A percentile compares a stretch with the other conserved stretches of the same genome.
Conservation (phyloP, 2,888 invertebrate genomes). For the Biston betularia region DNA sequence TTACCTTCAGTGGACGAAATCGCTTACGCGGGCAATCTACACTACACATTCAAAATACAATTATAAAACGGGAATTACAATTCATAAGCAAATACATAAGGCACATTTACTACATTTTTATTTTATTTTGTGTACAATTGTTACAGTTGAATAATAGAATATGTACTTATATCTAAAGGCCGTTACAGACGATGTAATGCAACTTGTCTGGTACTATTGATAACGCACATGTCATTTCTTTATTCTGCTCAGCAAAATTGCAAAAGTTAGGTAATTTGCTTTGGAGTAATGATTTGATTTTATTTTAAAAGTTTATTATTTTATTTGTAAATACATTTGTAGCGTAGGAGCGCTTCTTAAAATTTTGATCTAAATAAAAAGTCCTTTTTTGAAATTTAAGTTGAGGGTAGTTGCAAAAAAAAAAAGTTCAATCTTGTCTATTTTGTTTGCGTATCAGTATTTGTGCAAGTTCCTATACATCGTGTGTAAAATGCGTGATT, state of each 20-base stretch:
- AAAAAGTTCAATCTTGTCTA: too few species aligned
- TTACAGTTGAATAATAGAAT: not conserved
- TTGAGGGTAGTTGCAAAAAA: not conserved
- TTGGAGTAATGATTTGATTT: too few species aligned
- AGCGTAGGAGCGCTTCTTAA: too few species aligned
- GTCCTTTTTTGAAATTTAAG: not conserved
- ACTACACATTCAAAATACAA: conserved; percentile 35
- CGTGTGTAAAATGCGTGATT: not conserved
- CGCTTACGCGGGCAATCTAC: conserved; percentile 70
- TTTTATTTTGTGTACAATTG: not conserved
- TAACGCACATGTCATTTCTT: too few species aligned
- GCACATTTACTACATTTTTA: conserved; percentile 42
- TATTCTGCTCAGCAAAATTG: too few species aligned
- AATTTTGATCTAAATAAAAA: too few species aligned
- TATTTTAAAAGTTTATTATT: too few species aligned
- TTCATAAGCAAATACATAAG: conserved; percentile 51
- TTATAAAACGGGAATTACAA: conserved; percentile 26
- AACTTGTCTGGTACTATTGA: too few species aligned
- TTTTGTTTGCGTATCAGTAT: not conserved
- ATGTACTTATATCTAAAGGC: conserved; percentile 4
- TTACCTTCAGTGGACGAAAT: conserved; percentile 84
- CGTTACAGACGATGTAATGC: not conserved
- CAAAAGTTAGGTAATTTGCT: too few species aligned
- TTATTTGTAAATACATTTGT: too few species aligned
- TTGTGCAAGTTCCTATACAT: not conserved